Percentiles rank a stretch among this genome's conserved stretches.
Evolutionary conservation across 1,140 invertebrate genomes (phyloP).

Genomic region (Ceratoteleas bidentatus): DNA sequence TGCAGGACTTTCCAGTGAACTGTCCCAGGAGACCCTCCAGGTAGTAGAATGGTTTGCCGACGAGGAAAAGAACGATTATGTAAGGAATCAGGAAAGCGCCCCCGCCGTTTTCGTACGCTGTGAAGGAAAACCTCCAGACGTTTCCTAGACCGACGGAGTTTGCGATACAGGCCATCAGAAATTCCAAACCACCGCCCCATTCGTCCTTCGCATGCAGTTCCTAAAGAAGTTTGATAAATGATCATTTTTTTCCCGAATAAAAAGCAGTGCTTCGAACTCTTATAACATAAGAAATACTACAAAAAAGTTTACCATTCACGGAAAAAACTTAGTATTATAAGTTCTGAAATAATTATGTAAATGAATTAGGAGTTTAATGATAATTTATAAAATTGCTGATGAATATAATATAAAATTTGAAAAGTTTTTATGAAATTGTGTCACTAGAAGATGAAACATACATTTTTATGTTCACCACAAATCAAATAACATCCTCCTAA

Average conservation of each 20-base stretch:
- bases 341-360: too few relatives aligned
- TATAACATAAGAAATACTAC: too few relatives aligned
- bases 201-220: slow-evolving; percentile 78
- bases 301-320: too few relatives aligned
- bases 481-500: too few relatives aligned
- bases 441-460: too few relatives aligned
- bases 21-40: slow-evolving; percentile 92
- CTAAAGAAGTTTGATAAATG: slow-evolving; percentile 4
- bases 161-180: slow-evolving; percentile 93
- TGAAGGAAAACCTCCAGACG: slow-evolving; percentile 94
- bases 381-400: too few relatives aligned
- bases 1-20: slow-evolving; percentile 88
- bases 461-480: too few relatives aligned
- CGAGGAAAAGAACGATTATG: slow-evolving; percentile 89
- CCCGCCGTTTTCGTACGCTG: slow-evolving; percentile 92
- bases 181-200: slow-evolving; percentile 93
- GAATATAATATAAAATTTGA: too few relatives aligned
- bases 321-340: too few relatives aligned
- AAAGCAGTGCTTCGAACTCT: too few relatives aligned
- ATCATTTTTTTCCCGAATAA: not conserved
- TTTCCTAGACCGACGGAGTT: slow-evolving; percentile 94
- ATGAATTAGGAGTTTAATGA: too few relatives aligned
- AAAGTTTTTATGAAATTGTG: too few relatives aligned
- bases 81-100: slow-evolving; percentile 93
- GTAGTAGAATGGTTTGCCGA: slow-evolving; percentile 95